These are phyloP conservation scores for Sciurus niger DNA, from an alignment of 2,113 vertebrate species.

Conservation along the genomic window DNA sequence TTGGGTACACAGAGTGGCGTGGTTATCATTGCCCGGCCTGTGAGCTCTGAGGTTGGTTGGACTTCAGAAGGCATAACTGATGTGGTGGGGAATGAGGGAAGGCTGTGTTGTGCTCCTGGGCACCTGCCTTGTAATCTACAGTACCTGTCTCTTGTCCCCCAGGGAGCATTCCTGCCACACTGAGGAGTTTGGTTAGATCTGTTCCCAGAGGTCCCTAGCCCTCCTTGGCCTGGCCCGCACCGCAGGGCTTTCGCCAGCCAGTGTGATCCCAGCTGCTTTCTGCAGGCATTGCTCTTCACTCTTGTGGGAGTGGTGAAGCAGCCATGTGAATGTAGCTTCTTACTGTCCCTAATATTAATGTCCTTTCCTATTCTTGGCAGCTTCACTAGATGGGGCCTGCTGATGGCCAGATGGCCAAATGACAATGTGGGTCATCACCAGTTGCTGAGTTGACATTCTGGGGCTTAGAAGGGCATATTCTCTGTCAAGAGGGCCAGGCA, in stretches of 20 bases:
- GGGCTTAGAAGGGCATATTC: background rate
- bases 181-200: background rate
- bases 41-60: background rate
- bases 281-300: background rate
- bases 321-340: background rate
- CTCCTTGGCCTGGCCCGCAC: background rate
- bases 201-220: background rate
- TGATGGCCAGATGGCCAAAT: slow-evolving; percentile 10
- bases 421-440: background rate
- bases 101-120: too few relatives aligned
- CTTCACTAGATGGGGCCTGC: background rate
- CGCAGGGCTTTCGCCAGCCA: background rate
- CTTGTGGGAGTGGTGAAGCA: background rate
- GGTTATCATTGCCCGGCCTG: background rate
- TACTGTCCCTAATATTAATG: background rate
- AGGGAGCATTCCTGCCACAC: background rate
- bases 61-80: background rate
- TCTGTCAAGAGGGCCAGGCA: background rate
- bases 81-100: background rate
- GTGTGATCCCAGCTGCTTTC: background rate
- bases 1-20: background rate
- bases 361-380: background rate
- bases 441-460: slow-evolving; percentile 47
- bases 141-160: background rate
- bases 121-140: background rate